Base-by-base conservation (phyloP, 2,797 vertebrate species). In the Urophycis tenuis region DNA sequence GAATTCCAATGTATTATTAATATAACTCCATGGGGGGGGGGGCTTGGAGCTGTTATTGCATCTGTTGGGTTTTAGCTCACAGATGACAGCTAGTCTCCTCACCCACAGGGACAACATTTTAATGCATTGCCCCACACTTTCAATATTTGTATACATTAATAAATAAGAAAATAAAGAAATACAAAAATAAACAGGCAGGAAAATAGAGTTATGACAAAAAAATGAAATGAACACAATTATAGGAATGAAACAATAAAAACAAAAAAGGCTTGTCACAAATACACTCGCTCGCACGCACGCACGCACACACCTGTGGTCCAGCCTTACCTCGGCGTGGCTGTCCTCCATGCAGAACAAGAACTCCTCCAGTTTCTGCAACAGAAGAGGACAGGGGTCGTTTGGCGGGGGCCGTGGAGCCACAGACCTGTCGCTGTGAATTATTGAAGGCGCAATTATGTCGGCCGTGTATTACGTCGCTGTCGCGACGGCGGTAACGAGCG, bases 331-430 rank as follows among this genome's bases (percentile, higher is more conserved):
- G 72, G 90, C 89, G 77, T 92, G 92, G 89, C 81, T 86, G 53
- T 92, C 91, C 81, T 94, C 94, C 85, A 90, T 87, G 85, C 92
- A 92, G 92, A 94, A 94, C 84, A 94, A 89, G 90, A 89, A 87
- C 85, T 91, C 93, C 86, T 93, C 91, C 84, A 88, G 78, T 86
- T 94, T 94, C 94, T 95, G 91, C 83, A 91, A 90, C 87, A 91
- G 87, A 92, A 85, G 78, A 17, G 7, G 7, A 83, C 22, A 29
- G n/a, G 53, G 60, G 9, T 9, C 80, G 83, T 81, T 85, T 85
- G 2, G 84, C 85, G 87, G 77, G 90, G 84, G 83, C 86, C 83
- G 87, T 81, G 78, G 79, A 83, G 83, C 82, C 84, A 74, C 71
- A 85, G 88, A 87, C 81, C 84, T 79, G 78, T 85, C 90, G 11